These are phyloP conservation scores for Trisateles emortualis DNA, from an alignment of 2,888 invertebrate species.

Conservation along the genomic window DNA sequence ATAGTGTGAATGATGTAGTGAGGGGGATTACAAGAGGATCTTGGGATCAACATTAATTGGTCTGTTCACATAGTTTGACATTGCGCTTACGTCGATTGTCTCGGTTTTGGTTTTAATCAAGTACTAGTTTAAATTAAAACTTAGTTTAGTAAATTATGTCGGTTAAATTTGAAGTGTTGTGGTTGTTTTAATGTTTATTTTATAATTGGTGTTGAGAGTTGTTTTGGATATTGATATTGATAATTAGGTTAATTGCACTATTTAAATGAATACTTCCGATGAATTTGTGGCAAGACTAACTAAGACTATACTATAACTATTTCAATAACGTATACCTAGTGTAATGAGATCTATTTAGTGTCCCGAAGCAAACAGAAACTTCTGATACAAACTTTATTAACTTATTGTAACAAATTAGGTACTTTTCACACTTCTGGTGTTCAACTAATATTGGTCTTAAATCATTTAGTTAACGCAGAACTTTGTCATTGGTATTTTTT, in stretches of 20 bases:
- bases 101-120: slow-evolving; percentile 40
- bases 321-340: no score
- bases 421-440: no score
- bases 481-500: no score
- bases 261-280: no score
- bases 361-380: no score
- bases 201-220: slow-evolving; percentile 17
- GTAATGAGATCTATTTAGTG: no score
- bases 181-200: slow-evolving; percentile 35
- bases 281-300: no score
- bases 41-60: slow-evolving; percentile 39
- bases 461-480: no score
- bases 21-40: slow-evolving; percentile 27
- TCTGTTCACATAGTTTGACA: slow-evolving; percentile 38
- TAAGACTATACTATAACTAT: no score
- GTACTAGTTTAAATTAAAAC: slow-evolving; percentile 35
- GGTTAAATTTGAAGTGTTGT: slow-evolving; percentile 17
- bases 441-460: no score
- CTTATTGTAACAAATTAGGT: no score
- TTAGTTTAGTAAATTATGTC: slow-evolving; percentile 33
- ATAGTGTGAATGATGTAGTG: slow-evolving; percentile 22
- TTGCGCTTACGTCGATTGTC: slow-evolving; percentile 38
- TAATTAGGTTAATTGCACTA: slow-evolving; percentile 23
- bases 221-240: slow-evolving; percentile 28
- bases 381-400: no score